Percentiles rank a stretch among this genome's conserved stretches.
These are phyloP conservation scores for Peromyscus attwateri DNA, from an alignment of 2,797 vertebrate genomes.

Conservation along the genomic window DNA sequence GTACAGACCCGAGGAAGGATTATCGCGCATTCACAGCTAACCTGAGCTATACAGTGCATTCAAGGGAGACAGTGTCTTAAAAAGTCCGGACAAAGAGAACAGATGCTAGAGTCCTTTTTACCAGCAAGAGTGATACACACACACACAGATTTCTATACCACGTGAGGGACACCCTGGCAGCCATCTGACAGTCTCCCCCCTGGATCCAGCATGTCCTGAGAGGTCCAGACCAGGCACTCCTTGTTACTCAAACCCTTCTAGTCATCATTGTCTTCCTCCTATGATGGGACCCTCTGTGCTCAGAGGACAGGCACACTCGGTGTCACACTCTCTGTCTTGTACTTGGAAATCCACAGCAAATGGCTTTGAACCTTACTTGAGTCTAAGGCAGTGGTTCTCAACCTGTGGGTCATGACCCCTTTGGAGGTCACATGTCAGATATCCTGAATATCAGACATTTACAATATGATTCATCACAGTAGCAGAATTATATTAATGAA, in stretches of 20 bases:
- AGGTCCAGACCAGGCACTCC: neutral
- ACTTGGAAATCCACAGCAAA: neutral
- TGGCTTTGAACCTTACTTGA: neutral
- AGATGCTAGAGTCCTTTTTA: neutral
- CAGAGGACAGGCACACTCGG: neutral
- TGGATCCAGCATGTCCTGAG: neutral
- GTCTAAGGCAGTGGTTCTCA: neutral
- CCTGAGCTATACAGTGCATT: neutral
- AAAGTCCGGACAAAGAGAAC: neutral
- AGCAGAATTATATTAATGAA: neutral
- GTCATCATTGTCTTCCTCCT: neutral
- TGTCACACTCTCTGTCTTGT: neutral
- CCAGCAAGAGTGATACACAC: rapidly evolving
- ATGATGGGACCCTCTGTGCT: neutral
- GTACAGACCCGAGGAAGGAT: neutral
- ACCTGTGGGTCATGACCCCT: neutral
- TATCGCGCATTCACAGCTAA: neutral
- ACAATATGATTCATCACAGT: neutral
- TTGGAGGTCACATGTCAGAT: neutral
- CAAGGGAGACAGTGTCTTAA: neutral
- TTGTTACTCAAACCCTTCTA: neutral
- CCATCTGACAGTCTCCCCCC: neutral
- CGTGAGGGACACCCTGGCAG: neutral
- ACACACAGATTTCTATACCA: neutral
- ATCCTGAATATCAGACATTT: neutral